Conservation (phyloP, 2,888 invertebrate species). For the Spialia ferax region DNA sequence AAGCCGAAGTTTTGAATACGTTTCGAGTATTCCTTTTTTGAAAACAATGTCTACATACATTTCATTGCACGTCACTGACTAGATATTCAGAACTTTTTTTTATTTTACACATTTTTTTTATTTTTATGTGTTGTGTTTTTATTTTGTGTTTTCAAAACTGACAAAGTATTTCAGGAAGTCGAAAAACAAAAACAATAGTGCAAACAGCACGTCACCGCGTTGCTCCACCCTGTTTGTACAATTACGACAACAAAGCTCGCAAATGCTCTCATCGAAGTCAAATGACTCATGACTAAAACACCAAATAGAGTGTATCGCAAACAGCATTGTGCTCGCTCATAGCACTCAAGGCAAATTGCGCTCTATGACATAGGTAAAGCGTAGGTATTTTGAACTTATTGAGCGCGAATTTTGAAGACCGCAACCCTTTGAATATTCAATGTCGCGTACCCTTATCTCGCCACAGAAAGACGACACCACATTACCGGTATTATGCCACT, state of each 20-base stretch:
- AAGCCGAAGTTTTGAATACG: too few relatives aligned
- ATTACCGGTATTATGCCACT: constrained; percentile 83
- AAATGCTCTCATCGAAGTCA: constrained; percentile 52
- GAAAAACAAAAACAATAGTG: neutral
- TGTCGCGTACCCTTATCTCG: constrained; percentile 86
- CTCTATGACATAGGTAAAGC: constrained; percentile 56
- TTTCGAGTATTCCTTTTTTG: too few relatives aligned
- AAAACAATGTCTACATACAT: too few relatives aligned
- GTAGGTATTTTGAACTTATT: constrained; percentile 81
- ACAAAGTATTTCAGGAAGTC: neutral
- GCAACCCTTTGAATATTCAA: constrained; percentile 87
- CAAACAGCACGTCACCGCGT: neutral
- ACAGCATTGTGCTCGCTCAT: constrained; percentile 10
- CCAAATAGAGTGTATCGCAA: constrained; percentile 42
- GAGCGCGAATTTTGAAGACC: constrained; percentile 86
- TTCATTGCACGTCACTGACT: too few relatives aligned
- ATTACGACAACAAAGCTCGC: constrained; percentile 57
- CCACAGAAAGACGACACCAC: constrained; percentile 86
- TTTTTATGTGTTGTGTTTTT: too few relatives aligned
- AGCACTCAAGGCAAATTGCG: constrained; percentile 44
- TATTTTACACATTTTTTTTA: too few relatives aligned
- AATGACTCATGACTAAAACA: constrained; percentile 61
- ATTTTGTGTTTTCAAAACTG: too few relatives aligned
- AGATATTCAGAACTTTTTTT: too few relatives aligned
- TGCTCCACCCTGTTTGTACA: constrained; percentile 49